phyloP scores from a whole-genome alignment of 2,113 vertebrate genomes.

The Elaphurus davidianus region DNA sequence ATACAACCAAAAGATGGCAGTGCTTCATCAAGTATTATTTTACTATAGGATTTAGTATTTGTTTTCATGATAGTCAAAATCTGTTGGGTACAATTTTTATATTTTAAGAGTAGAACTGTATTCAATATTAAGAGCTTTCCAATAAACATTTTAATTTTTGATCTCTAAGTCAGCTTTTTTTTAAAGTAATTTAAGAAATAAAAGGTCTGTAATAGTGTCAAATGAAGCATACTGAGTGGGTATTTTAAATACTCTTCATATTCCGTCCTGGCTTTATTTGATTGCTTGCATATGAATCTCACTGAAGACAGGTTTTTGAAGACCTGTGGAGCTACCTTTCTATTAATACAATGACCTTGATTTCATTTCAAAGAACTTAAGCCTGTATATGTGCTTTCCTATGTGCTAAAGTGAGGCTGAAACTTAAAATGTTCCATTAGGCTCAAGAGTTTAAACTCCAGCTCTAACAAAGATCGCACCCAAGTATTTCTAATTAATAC shows the following conservation, averaged over 20 bases:
- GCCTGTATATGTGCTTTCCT: neutral
- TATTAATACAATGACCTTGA: neutral
- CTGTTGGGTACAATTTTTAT: neutral
- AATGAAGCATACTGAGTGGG: neutral
- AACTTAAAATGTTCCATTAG: neutral
- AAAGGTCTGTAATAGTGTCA: constrained; percentile 27
- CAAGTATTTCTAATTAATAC: neutral
- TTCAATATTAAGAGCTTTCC: constrained; percentile 46
- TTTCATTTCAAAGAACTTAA: neutral
- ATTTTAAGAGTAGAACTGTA: constrained; percentile 58
- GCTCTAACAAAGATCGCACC: fast-evolving
- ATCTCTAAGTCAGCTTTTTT: neutral
- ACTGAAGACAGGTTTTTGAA: constrained; percentile 16
- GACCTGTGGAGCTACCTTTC: neutral
- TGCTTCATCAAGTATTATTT: constrained; percentile 83
- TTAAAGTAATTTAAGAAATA: neutral
- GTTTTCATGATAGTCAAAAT: constrained; percentile 53
- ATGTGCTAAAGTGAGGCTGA: neutral
- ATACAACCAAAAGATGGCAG: constrained; percentile 86
- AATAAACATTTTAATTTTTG: constrained; percentile 51
- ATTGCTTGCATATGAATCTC: constrained; percentile 34
- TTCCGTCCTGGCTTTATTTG: neutral
- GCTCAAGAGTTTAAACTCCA: neutral
- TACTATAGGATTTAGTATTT: constrained; percentile 43
- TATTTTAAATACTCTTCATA: neutral